Base-by-base conservation (phyloP, 1,140 invertebrate genomes). In the Andrena cerasifolii region DNA sequence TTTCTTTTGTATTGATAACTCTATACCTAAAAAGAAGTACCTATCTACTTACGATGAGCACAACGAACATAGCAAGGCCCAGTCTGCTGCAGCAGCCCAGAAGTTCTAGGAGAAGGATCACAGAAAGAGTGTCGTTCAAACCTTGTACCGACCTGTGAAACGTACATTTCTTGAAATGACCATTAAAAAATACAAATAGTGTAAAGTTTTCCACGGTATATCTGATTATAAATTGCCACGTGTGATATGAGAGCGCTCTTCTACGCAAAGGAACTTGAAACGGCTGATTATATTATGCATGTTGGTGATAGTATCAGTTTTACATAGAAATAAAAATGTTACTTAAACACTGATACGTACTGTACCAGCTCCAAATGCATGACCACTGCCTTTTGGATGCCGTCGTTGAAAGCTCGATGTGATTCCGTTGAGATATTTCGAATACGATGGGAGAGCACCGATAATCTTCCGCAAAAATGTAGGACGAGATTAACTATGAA, bases 401-500 rank as follows among this genome's bases (percentile, higher is more conserved):
- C 21, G 16, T 1, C 0, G n/a, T 0, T 58, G 18, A 1, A 61
- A 68, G 40, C 54, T 43, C 8, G 40, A 10, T 2, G 1, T 49
- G 18, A 63, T 16, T 33, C 47, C 14, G 5, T 43, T 8, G 1
- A 0, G 0, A 74, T 62, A 26, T 63, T 74, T 43, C 49, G 71
- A 40, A 74, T 43, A 10, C 47, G 71, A 54, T 68, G 68, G 8
- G 79, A 66, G 31, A 83, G 59, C 8, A 63, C 33, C 14, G 81
- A 58, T 21, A 82, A 56, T 21, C 82, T 65, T 0, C 74, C 67
- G 1, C 79, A 83, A 6, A 83, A 3, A 8, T 83, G 79, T 7
- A 83, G 28, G 18, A 40, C 6, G 40, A 83, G 24, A 3, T 21
- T 83, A n/a, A 82, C 28, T n/a, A 82, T 5, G 0, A 45, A 45